Base-by-base conservation (phyloP, 1,140 invertebrate species). In the Drosophila kanapiae region DNA sequence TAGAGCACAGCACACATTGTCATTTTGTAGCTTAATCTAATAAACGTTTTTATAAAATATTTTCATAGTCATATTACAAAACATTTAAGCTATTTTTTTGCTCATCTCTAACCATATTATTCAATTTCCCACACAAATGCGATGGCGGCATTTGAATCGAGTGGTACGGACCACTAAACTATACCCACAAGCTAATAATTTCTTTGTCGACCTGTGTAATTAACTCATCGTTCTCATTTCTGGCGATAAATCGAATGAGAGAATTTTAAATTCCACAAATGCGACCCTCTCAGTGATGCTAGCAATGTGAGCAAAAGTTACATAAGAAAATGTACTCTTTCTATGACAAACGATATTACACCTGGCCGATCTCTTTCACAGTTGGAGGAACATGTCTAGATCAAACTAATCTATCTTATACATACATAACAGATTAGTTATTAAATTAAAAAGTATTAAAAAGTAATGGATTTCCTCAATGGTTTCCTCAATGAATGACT, bases 401-500 rank as follows among this genome's bases (percentile, higher is more conserved):
- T 4, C 3, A 42, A 16, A 7, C 42, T 4, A n/a, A 49, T 49
- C 6, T 9, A 18, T 18, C 6, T 54, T 14, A 29, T 18, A 23
- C 23, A 1, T 31, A 31, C 4, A 9, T 31, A 11, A 6, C 1
- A 8, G 8, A n/a, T 49, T 29, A 9, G 8, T 23, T 23, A 23
- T 23, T n/a, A 10, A 29, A 5, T 13, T 27, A 14, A 14, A 14
- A 27, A 8, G 11, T 8, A 29, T 48, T 48, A 13, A 18, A 18
- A 35, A 23, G 23, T 23, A 23, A 23, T 31, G 0, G 5, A 31
- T 8, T 40, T 40, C 14, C 38, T 40, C 38, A 40, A 40, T 8
- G 23, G n/a, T n/a, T n/a, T n/a, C n/a, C n/a, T n/a, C n/a, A 49
- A 49, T 49, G 51, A 37, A 37, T 54, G 16, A 54, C 33, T 54